Evolutionary conservation across 2,113 vertebrate genomes (phyloP), one percentile per base, ranked within the genome.

Genomic region (Pavo muticus): DNA sequence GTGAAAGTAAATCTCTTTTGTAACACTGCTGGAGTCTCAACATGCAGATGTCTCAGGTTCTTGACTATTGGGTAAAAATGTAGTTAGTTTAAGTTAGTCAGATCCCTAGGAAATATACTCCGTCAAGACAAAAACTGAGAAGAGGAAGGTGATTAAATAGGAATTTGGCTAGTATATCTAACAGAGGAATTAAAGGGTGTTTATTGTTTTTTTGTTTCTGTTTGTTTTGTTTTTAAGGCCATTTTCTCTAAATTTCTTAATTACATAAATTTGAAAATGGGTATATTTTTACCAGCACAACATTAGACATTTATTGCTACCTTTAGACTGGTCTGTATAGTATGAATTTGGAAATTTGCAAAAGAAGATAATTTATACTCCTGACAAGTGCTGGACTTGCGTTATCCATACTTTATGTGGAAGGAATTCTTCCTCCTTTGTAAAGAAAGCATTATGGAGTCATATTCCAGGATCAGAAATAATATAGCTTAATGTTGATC

Each of bases 1-100:
- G 30, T 37, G 84, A 78, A 92, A 88, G 45, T 65, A 79, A 76
- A 75, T 82, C 3, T 61, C 48, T 65, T 91, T 57, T 69, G n/a
- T 83, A 7, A 3, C 9, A 18, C 29, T 72, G 10, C 47, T 84
- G 47, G 19, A 32, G 32, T 64, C 61, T 64, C 84, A 30, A 45
- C 20, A 6, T 50, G 24, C 1, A 6, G 17, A 25, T 68, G 7
- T 32, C n/a, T 72, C 56, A 30, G 5, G 5, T 82, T 68, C 30
- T 72, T 44, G 20, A 12, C 9, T 40, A 10, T 29, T 73, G 48
- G 82, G 19, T 32, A 11, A 70, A 91, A 73, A 67, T 29, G 7
- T 67, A 67, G 84, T 75, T 67, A 70, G 91, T 72, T 24, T 61
- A 67, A 83, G 30, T 6, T 23, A 59, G 14, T 23, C 10, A 73